Evolutionary conservation across 1,140 invertebrate species (phyloP), one percentile per base, ranked within the genome.

Genomic region (Aphelinus certus): DNA sequence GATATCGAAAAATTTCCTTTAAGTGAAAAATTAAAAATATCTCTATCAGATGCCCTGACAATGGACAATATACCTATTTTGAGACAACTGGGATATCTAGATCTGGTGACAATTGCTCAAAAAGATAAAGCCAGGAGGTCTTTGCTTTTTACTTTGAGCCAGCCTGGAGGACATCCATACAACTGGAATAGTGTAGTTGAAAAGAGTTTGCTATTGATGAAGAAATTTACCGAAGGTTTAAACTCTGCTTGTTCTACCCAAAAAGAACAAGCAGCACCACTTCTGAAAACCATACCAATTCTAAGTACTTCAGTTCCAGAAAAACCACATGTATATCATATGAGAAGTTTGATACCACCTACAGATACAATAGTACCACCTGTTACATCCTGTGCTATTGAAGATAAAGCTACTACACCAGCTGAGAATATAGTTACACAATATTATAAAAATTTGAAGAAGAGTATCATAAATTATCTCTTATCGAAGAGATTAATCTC

Each of bases 101-200:
- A 94, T 83, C 86, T 95, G 3, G 88, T 90, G 68, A 89, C 89
- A 10, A 78, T 94, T 57, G 87, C 92, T 5, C 88, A 90, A 78
- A 91, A 89, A 70, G 90, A 91, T 62, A 80, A 83, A 61, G 1
- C 63, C 2, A 88, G 93, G 76, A 89, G 94, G 75, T 75, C 83
- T 56, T 81, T 90, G 67, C 86, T 95, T 43, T 95, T 93, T 80
- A 90, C 90, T 9, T 83, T 95, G 0, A 95, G 94, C 67, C 90
- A 92, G 81, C 94, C 94, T 63, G 92, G 94, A 46, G 92, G 92
- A 64, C 94, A 94, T 84, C 93, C 94, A 1, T 92, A 93, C 76
- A 94, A 93, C 77, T 95, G 94, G 94, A 94, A 93, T 78, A 89
- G 88, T 70, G 81, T 95, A 3, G 86, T 92, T 7, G 88, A 91